phyloP scores from a whole-genome alignment of 2,888 invertebrate genomes.

The Aquatica leii region DNA sequence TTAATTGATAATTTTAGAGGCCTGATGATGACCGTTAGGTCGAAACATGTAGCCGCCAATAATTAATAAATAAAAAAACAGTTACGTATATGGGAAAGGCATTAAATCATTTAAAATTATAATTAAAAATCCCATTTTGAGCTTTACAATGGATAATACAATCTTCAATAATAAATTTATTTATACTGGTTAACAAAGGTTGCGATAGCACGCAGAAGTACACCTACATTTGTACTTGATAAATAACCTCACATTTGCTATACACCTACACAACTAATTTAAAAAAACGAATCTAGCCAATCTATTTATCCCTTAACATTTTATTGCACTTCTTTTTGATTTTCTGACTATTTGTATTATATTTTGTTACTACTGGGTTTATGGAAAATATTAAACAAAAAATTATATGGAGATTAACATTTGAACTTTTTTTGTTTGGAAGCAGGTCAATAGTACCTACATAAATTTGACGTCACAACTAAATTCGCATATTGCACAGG shows the following conservation, averaged over 20 bases:
- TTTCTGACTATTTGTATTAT: slow-evolving; percentile 3
- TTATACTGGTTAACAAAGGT: neutral
- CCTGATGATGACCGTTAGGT: no score
- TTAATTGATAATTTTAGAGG: no score
- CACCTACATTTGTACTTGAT: neutral
- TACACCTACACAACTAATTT: neutral
- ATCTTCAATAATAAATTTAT: no score
- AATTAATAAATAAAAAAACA: neutral
- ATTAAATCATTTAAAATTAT: no score
- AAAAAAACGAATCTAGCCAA: neutral
- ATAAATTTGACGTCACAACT: neutral
- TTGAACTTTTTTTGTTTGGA: neutral
- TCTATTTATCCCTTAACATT: neutral
- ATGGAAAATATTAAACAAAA: neutral
- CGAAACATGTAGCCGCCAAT: no score
- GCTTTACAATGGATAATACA: no score
- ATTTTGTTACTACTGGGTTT: neutral
- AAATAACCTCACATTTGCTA: neutral
- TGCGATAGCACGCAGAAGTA: neutral
- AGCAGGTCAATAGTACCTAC: neutral
- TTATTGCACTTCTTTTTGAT: slow-evolving; percentile 5
- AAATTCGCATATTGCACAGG: neutral
- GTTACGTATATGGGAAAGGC: no score
- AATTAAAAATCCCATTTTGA: no score
- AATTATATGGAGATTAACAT: neutral